These are phyloP conservation scores for Lepus europaeus DNA, from an alignment of 2,113 vertebrate species.

Conservation along the genomic window DNA sequence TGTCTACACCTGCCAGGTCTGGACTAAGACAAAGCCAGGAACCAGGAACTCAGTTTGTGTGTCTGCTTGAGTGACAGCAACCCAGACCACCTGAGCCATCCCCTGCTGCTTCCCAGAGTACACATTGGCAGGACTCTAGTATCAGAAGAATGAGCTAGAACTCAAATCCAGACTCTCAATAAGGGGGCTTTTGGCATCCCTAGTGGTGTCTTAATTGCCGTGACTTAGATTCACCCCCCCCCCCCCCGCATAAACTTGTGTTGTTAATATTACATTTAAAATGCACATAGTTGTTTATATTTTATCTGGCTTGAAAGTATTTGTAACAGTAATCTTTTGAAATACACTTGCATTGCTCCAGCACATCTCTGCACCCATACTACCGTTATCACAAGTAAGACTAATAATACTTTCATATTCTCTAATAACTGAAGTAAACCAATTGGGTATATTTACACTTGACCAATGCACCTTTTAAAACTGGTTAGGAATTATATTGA, in stretches of 20 bases:
- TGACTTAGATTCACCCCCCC: too few species aligned
- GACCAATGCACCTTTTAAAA: not conserved
- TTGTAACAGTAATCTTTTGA: not conserved
- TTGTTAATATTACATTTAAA: not conserved
- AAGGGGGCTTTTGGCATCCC: too few species aligned
- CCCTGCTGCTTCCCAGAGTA: too few species aligned
- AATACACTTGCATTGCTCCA: not conserved
- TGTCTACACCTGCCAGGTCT: too few species aligned
- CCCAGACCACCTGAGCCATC: too few species aligned
- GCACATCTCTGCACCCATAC: not conserved
- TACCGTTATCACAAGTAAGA: not conserved
- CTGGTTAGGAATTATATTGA: not conserved
- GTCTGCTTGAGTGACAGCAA: too few species aligned
- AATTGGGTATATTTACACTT: not conserved
- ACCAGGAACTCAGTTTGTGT: too few species aligned
- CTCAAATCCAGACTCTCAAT: too few species aligned
- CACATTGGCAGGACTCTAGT: too few species aligned
- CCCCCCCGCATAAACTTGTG: not conserved
- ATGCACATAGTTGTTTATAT: not conserved
- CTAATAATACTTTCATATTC: not conserved
- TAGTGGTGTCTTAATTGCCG: too few species aligned
- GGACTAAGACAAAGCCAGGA: too few species aligned
- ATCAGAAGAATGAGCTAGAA: too few species aligned
- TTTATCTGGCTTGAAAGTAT: not conserved
- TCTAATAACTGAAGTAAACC: not conserved